A percentile compares a stretch with the other conserved stretches of the same genome.
These are phyloP conservation scores for Marcusenius ussheri DNA, from an alignment of 2,113 vertebrate genomes.

Conservation along the genomic window DNA sequence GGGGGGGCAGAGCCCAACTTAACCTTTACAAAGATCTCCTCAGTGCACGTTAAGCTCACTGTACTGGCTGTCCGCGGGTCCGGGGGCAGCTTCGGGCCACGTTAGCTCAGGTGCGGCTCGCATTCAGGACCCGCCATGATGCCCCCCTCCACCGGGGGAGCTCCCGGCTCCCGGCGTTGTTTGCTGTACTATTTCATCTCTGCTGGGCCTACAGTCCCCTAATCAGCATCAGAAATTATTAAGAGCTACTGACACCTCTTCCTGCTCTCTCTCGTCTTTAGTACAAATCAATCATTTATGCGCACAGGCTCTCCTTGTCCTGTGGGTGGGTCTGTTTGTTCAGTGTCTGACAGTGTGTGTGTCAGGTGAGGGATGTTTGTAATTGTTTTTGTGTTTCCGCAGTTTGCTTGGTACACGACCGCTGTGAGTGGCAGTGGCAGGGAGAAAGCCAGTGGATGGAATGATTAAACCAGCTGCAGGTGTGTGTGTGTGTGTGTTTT, in stretches of 20 bases:
- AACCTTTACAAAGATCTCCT: neutral
- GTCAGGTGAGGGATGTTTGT: neutral
- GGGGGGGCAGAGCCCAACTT: neutral
- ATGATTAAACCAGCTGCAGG: neutral
- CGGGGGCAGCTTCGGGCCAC: neutral
- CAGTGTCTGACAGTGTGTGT: neutral
- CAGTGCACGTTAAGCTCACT: neutral
- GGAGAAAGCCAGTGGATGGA: neutral
- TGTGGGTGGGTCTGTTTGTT: conserved; percentile 12
- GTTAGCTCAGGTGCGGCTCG: neutral
- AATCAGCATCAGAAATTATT: conserved; percentile 1
- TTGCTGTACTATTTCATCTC: neutral
- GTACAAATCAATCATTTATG: neutral
- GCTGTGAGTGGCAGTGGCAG: neutral
- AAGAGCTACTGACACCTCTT: neutral
- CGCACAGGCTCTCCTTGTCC: neutral
- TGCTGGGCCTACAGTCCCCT: neutral
- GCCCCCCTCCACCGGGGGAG: neutral
- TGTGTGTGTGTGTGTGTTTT: neutral
- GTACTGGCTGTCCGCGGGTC: neutral
- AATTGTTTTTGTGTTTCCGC: conserved; percentile 5
- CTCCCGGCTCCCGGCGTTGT: neutral
- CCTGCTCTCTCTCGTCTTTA: neutral
- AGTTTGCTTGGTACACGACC: neutral
- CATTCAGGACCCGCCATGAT: neutral